These are phyloP conservation scores for Panagrolaimus sp. DNA, from an alignment of 1,140 invertebrate genomes.

Conservation along the genomic window DNA sequence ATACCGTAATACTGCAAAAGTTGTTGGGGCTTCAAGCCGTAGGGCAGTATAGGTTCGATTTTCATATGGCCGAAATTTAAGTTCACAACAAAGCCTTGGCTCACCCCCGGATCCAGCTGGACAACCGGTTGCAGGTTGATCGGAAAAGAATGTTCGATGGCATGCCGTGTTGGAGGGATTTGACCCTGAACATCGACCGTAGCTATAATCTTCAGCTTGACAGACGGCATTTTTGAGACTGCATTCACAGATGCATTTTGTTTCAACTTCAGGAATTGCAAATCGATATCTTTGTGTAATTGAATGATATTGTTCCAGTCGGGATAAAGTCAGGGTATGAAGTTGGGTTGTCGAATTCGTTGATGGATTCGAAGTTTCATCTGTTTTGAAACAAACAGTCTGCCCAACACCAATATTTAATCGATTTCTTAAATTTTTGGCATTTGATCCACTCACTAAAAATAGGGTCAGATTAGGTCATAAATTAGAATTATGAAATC, in stretches of 20 bases:
- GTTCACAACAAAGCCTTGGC: conserved; percentile 24
- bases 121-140: conserved; percentile 27
- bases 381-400: conserved; percentile 36
- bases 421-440: conserved; percentile 5
- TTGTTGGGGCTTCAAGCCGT: conserved; percentile 22
- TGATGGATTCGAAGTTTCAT: not conserved
- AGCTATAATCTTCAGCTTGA: conserved; percentile 39
- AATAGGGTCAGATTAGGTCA: not conserved
- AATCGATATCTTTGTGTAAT: conserved; percentile 45
- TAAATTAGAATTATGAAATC: not conserved
- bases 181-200: conserved; percentile 24
- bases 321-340: conserved; percentile 36
- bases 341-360: conserved; percentile 22
- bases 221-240: conserved; percentile 28
- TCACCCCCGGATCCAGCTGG: not conserved
- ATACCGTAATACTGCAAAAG: conserved; percentile 29
- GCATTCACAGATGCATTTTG: conserved; percentile 45
- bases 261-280: conserved; percentile 44
- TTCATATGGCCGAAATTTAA: conserved; percentile 30
- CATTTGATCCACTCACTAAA: conserved; percentile 20
- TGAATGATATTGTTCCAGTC: conserved; percentile 43
- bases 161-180: conserved; percentile 20
- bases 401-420: conserved; percentile 38
- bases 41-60: conserved; percentile 29
- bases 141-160: conserved; percentile 32